Conservation (phyloP, 92 coral and sea anemone genomes). For the Epizoanthus illoricatus region DNA sequence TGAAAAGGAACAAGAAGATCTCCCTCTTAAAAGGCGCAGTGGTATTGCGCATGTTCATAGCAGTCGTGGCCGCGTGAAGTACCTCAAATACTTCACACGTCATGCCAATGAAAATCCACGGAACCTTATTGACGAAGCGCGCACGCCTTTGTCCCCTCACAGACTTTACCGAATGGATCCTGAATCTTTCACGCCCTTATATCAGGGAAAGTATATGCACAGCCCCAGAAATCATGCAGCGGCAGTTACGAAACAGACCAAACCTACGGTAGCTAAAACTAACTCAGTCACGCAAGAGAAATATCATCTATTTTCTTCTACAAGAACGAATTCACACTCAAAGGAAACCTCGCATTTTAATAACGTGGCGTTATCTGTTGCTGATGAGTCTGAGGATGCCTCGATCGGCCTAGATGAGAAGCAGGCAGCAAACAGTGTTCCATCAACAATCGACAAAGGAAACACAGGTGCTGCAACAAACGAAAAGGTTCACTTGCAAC, state of each 20-base stretch:
- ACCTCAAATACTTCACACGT: not conserved
- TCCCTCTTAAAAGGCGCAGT: slow-evolving; percentile 28
- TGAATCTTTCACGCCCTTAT: slow-evolving; percentile 27
- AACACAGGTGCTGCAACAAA: too few species aligned
- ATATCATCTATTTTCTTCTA: not conserved
- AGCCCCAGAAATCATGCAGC: not conserved
- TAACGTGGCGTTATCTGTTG: too few species aligned
- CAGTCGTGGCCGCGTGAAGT: not conserved
- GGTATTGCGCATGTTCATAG: slow-evolving; percentile 32
- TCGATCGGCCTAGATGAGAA: too few species aligned
- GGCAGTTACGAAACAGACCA: not conserved
- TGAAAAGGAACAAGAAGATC: slow-evolving; percentile 46
- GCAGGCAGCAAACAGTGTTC: too few species aligned
- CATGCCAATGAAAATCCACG: slow-evolving; percentile 1
- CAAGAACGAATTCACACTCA: too few species aligned
- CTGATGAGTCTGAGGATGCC: too few species aligned
- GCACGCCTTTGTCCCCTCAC: slow-evolving; percentile 18
- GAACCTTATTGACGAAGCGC: not conserved
- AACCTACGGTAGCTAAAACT: not conserved
- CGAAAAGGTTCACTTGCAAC: too few species aligned
- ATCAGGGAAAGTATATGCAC: slow-evolving; percentile 4
- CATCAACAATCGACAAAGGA: too few species aligned
- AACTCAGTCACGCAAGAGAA: not conserved
- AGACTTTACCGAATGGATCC: slow-evolving; percentile 29
- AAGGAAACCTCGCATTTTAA: too few species aligned